Percentiles rank a stretch among this genome's conserved stretches.
Evolutionary conservation across 2,888 invertebrate genomes (phyloP).

Genomic region (Aphodius granarius): DNA sequence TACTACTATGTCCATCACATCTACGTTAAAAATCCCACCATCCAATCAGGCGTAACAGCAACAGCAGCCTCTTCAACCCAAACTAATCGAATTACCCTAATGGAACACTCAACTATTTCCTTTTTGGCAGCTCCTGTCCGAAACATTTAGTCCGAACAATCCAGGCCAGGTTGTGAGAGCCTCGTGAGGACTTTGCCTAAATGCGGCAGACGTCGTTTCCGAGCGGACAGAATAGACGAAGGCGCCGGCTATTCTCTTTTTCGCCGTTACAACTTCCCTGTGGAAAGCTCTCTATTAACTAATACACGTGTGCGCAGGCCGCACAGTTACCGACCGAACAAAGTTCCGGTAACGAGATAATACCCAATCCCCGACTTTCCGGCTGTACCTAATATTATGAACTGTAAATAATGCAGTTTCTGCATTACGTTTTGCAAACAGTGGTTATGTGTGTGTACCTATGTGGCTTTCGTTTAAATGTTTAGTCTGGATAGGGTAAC

Average conservation of each 20-base stretch:
- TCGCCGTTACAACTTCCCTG: background rate
- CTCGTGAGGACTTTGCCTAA: background rate
- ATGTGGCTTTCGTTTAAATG: too few relatives aligned
- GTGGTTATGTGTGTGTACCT: too few relatives aligned
- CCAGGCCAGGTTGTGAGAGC: background rate
- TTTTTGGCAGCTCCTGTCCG: too few relatives aligned
- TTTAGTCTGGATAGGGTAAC: too few relatives aligned
- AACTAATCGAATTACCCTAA: slow-evolving; percentile 24
- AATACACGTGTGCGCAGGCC: background rate
- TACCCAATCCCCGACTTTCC: slow-evolving; percentile 17
- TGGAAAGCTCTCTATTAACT: slow-evolving; percentile 1
- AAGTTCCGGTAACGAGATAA: slow-evolving; percentile 13
- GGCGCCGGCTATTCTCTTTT: slow-evolving; percentile 6
- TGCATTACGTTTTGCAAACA: background rate
- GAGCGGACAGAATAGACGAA: background rate
- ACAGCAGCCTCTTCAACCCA: slow-evolving; percentile 1
- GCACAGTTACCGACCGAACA: background rate
- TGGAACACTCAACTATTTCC: slow-evolving; percentile 17
- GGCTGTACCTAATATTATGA: slow-evolving; percentile 2
- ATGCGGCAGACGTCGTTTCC: background rate
- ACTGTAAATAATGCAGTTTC: background rate
- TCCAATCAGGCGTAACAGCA: too few relatives aligned
- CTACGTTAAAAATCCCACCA: too few relatives aligned
- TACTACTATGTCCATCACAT: too few relatives aligned
- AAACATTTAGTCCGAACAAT: too few relatives aligned